Percentiles rank a stretch among this genome's conserved stretches.
phyloP scores from a whole-genome alignment of 2,797 vertebrate genomes.

The Podarcis lilfordi region DNA sequence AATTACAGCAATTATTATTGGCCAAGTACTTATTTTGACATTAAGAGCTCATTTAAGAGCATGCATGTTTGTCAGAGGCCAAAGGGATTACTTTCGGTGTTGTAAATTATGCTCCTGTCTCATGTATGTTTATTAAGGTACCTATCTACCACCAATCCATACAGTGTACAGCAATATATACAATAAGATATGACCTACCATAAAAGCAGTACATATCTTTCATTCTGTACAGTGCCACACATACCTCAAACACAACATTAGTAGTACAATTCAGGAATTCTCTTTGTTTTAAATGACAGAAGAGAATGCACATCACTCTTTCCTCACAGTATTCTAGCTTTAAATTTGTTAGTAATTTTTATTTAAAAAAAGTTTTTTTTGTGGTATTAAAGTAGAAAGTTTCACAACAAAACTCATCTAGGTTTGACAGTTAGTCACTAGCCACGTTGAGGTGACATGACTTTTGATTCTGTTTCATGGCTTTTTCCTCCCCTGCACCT shows the following conservation, averaged over 20 bases:
- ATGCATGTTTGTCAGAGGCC: not conserved
- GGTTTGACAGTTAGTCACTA: not conserved
- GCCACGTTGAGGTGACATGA: not conserved
- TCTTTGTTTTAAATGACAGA: not conserved
- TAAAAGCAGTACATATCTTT: not conserved
- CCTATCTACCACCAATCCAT: too few species aligned
- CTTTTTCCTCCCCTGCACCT: not conserved
- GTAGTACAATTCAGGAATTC: not conserved
- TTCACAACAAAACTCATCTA: not conserved
- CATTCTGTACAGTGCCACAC: not conserved
- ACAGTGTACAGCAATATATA: too few species aligned
- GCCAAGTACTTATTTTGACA: not conserved
- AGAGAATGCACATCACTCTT: not conserved
- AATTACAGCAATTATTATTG: not conserved
- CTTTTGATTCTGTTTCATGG: not conserved
- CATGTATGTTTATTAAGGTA: too few species aligned
- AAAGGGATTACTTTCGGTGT: not conserved
- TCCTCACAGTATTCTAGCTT: not conserved
- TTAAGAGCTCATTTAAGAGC: not conserved
- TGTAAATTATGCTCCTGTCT: not conserved
- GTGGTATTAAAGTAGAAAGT: not conserved
- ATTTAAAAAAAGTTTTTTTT: not conserved
- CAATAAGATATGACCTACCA: too few species aligned
- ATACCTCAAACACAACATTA: not conserved
- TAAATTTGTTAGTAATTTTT: not conserved